These are phyloP conservation scores for Bombycilla garrulus DNA, from an alignment of 2,113 vertebrate species.

Conservation along the genomic window DNA sequence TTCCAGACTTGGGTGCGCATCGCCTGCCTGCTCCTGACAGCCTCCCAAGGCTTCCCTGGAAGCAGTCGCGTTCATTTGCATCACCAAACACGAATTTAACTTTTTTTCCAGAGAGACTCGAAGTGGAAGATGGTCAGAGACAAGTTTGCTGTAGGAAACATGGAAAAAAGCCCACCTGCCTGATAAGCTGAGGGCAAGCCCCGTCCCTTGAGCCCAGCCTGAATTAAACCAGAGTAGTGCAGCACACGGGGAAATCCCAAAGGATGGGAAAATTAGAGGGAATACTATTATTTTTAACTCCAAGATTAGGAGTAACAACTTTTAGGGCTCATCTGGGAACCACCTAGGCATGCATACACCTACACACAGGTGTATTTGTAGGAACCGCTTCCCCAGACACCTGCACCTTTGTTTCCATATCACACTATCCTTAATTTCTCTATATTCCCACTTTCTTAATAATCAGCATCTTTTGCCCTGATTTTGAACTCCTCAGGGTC, in stretches of 20 bases:
- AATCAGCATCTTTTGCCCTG: fast-evolving
- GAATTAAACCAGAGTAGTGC: background rate
- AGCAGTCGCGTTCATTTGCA: background rate
- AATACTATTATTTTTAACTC: background rate
- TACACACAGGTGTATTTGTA: background rate
- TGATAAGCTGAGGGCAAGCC: background rate
- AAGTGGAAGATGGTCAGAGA: background rate
- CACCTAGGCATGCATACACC: fast-evolving
- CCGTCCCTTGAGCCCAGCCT: background rate
- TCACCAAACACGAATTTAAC: background rate
- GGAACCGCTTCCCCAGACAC: background rate
- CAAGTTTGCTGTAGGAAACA: background rate
- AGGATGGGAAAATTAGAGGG: background rate
- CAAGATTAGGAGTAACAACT: background rate
- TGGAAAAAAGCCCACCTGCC: background rate
- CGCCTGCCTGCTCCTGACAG: background rate
- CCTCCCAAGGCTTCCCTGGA: background rate
- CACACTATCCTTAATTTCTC: fast-evolving
- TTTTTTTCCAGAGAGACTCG: background rate
- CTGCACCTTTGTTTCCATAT: fast-evolving
- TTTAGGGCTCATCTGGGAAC: background rate
- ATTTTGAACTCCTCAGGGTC: background rate
- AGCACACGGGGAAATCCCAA: background rate
- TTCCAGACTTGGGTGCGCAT: fast-evolving
- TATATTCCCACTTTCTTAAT: background rate